Conservation (phyloP, 2,113 vertebrate species). For the Lepidothrix coronata region DNA sequence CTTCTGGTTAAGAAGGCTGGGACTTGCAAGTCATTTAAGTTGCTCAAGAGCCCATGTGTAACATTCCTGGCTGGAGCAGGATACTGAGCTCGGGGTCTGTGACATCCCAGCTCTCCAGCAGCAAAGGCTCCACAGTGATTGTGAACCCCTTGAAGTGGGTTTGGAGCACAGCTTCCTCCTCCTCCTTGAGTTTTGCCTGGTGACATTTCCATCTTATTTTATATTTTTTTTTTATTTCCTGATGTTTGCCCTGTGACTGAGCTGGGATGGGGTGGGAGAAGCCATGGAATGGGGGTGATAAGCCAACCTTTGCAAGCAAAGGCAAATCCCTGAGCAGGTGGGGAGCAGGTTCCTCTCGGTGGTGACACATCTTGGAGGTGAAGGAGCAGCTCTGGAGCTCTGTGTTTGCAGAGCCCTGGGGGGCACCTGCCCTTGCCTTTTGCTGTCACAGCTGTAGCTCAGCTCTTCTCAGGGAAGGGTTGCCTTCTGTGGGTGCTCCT, state of each 20-base stretch:
- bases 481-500: background rate
- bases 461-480: fast-evolving
- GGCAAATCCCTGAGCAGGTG: background rate
- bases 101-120: background rate
- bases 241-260: background rate
- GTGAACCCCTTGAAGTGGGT: background rate
- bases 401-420: background rate
- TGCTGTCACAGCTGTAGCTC: background rate
- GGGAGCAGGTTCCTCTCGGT: background rate
- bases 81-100: fast-evolving
- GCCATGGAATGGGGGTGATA: background rate
- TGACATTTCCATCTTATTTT: background rate
- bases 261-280: background rate
- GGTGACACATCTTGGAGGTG: background rate
- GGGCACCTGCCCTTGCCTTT: background rate
- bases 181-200: background rate
- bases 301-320: constrained; percentile 13
- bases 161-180: background rate
- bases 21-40: background rate
- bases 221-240: background rate
- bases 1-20: background rate
- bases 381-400: background rate
- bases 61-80: background rate
- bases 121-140: fast-evolving
- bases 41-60: background rate